A percentile compares a stretch with the other conserved stretches of the same genome.
Conservation (phyloP, 2,797 vertebrate species). For the Loriculus beryllinus region DNA sequence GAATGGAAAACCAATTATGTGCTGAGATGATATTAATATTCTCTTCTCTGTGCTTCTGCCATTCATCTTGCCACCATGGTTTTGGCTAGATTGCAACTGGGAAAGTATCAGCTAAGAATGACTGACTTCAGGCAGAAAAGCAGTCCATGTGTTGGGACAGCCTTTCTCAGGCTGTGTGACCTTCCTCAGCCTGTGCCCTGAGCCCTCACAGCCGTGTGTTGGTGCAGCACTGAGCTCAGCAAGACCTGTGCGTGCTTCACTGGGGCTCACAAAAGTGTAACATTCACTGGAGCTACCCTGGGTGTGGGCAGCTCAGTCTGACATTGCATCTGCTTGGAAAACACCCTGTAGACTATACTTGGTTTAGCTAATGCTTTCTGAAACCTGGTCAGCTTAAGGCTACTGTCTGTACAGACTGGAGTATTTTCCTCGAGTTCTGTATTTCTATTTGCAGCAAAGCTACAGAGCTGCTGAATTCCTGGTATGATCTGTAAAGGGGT, state of each 20-base stretch:
- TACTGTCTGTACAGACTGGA: neutral
- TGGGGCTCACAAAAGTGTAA: neutral
- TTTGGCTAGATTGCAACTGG: neutral
- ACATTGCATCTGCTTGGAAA: neutral
- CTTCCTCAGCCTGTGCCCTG: neutral
- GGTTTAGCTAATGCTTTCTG: neutral
- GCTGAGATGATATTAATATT: neutral
- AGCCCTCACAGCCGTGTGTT: neutral
- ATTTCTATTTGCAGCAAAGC: neutral
- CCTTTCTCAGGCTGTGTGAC: neutral
- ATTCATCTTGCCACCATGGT: neutral
- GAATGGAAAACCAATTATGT: neutral
- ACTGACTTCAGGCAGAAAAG: neutral
- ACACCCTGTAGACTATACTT: neutral
- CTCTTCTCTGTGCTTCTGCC: neutral
- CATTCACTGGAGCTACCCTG: neutral
- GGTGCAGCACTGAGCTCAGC: neutral
- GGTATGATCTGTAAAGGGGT: neutral
- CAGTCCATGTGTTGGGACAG: neutral
- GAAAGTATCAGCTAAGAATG: neutral
- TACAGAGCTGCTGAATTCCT: neutral
- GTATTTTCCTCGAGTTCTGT: neutral
- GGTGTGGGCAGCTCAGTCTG: neutral
- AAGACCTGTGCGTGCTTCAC: neutral
- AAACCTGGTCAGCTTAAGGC: neutral